phyloP scores from a whole-genome alignment of 2,888 invertebrate genomes.

The Leptinotarsa peninsularis region DNA sequence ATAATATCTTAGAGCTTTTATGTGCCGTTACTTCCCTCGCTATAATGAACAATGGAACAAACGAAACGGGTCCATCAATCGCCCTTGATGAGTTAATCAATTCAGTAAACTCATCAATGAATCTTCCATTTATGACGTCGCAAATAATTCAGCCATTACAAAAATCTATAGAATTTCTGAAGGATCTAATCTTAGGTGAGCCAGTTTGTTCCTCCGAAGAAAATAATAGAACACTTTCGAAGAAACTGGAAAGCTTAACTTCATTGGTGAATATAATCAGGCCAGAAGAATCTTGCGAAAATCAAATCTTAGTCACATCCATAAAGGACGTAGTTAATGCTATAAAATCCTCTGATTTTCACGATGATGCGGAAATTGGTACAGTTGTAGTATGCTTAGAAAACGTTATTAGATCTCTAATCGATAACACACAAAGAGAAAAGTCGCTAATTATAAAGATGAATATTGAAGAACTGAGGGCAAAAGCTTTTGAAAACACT shows the following conservation, averaged over 20 bases:
- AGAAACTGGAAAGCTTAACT: not conserved
- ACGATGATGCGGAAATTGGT: slow-evolving; percentile 39
- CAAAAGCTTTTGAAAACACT: slow-evolving; percentile 46
- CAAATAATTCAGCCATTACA: not conserved
- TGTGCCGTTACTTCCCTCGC: not conserved
- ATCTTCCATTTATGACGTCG: not conserved
- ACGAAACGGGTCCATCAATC: not conserved
- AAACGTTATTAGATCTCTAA: not conserved
- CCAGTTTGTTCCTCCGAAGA: not conserved
- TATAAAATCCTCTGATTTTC: not conserved
- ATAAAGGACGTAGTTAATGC: slow-evolving; percentile 9
- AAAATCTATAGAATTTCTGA: not conserved
- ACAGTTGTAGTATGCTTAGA: slow-evolving; percentile 28
- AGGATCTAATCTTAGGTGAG: not conserved
- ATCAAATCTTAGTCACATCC: not conserved
- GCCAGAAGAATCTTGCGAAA: not conserved
- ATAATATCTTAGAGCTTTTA: not conserved
- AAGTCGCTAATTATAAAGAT: not conserved
- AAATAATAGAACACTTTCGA: not conserved
- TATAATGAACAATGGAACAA: not conserved
- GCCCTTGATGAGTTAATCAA: not conserved
- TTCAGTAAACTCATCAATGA: not conserved
- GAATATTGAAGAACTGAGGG: slow-evolving; percentile 32
- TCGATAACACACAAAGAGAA: not conserved
- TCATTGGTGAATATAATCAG: not conserved